Base-by-base conservation (phyloP, 2,113 vertebrate species). In the Solenodon paradoxus region DNA sequence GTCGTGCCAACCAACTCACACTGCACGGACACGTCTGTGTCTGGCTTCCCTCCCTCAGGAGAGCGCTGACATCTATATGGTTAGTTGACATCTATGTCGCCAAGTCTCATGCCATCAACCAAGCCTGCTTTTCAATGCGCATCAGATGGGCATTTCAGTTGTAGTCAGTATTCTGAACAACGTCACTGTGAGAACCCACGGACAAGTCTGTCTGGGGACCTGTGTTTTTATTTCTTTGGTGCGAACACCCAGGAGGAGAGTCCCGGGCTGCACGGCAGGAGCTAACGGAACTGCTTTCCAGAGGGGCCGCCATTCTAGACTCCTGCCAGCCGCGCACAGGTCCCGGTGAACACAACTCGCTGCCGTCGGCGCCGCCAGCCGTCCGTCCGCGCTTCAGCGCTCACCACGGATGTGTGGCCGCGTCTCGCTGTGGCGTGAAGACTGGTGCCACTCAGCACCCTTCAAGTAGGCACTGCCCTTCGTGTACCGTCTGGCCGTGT, bases 11-110 rank as follows among this genome's bases (percentile, higher is more conserved):
- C n/a, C n/a, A n/a, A n/a, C n/a, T n/a, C n/a, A n/a, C n/a, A n/a
- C n/a, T n/a, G n/a, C n/a, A n/a, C 0, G 0, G 2, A 13, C 20
- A 9, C 16, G 42, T 40, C 4, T 49, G 89, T 3, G 19, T 49
- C 40, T 79, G 49, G 51, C 49, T 38, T 47, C 74, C 32, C 32
- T 24, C 28, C 16, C 30, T 26, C 17, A 66, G 59, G 53, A 26
- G 3, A 19, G n/a, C 2, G 35, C 0, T 20, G 78, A 75, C 59
- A 40, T 5, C 42, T 1, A 0, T 5, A 3, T 2, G 22, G 13
- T 19, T 19, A 32, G 57, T 17, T 63, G 68, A 30, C 0, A n/a
- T 7, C 40, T 55, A 42, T 63, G 12, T 47, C 17, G 66, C 68
- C 24, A 12, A 32, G 28, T 5, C 42, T 9, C 0, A 35, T 8